phyloP scores from a whole-genome alignment of 1,140 invertebrate species.

The Danaus plexippus region DNA sequence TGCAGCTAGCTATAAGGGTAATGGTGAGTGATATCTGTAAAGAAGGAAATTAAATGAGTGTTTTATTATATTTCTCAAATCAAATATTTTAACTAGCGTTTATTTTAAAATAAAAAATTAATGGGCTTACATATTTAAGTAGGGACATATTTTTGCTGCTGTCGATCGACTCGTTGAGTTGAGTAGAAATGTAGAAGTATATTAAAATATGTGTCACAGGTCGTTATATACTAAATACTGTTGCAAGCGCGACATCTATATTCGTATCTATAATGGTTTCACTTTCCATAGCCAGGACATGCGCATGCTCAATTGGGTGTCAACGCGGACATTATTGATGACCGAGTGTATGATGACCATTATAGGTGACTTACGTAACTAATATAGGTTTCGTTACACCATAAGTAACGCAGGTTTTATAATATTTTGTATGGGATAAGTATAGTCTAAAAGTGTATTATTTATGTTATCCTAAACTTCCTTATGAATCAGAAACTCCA shows the following conservation, averaged over 20 bases:
- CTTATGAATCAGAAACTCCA: too few species aligned
- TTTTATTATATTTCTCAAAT: conserved; percentile 2
- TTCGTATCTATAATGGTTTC: conserved; percentile 46
- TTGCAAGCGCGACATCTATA: conserved; percentile 64
- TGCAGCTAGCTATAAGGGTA: conserved; percentile 50
- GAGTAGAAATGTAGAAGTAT: conserved; percentile 47
- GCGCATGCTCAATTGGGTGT: conserved; percentile 57
- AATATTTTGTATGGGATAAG: too few species aligned
- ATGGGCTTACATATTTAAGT: conserved; percentile 55
- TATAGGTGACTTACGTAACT: conserved; percentile 53
- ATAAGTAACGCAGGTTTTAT: too few species aligned
- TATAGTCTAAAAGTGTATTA: too few species aligned
- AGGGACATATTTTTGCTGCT: conserved; percentile 42
- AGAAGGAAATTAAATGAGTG: conserved; percentile 6
- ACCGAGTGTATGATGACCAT: conserved; percentile 52
- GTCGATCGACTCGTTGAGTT: conserved; percentile 45
- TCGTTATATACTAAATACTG: conserved; percentile 67
- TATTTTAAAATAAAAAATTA: not conserved
- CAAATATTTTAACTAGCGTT: not conserved
- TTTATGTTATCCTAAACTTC: too few species aligned
- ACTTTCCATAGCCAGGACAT: conserved; percentile 65
- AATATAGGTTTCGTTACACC: conserved; percentile 24
- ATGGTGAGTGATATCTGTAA: conserved; percentile 47
- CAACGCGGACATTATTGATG: conserved; percentile 44
- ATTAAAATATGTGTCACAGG: conserved; percentile 46